phyloP scores from a whole-genome alignment of 2,888 invertebrate species.

The Bibio marci region DNA sequence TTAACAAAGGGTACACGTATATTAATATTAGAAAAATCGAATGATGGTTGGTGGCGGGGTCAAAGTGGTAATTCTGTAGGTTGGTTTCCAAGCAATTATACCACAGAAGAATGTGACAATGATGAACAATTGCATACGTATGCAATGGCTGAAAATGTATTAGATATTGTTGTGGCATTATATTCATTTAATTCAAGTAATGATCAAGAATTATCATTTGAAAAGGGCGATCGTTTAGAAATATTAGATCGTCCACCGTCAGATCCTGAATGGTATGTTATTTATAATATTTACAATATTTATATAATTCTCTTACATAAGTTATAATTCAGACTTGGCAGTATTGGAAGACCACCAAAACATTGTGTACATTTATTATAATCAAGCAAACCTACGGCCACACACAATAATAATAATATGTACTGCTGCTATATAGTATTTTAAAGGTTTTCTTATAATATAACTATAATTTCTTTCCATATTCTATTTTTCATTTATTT shows the following conservation, averaged over 20 bases:
- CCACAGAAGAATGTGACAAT: slow-evolving; percentile 74
- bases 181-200: slow-evolving; percentile 89
- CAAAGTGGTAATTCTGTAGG: slow-evolving; percentile 46
- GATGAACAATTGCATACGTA: slow-evolving; percentile 83
- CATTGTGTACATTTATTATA: too few relatives aligned
- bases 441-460: too few relatives aligned
- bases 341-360: too few relatives aligned
- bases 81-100: slow-evolving; percentile 98
- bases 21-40: slow-evolving; percentile 91
- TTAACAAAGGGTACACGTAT: slow-evolving; percentile 90
- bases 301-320: too few relatives aligned
- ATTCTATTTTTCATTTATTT: too few relatives aligned
- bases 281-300: too few relatives aligned
- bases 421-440: too few relatives aligned
- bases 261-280: slow-evolving; percentile 82
- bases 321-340: too few relatives aligned
- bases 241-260: slow-evolving; percentile 90
- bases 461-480: too few relatives aligned
- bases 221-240: slow-evolving; percentile 91
- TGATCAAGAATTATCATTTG: slow-evolving; percentile 90
- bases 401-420: too few relatives aligned
- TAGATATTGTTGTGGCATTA: slow-evolving; percentile 86
- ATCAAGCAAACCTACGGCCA: too few relatives aligned
- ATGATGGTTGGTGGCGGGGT: slow-evolving; percentile 99
- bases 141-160: slow-evolving; percentile 87